Percentiles rank a stretch among this genome's conserved stretches.
phyloP scores from a whole-genome alignment of 2,888 invertebrate genomes.

The Dasysyrphus albostriatus region DNA sequence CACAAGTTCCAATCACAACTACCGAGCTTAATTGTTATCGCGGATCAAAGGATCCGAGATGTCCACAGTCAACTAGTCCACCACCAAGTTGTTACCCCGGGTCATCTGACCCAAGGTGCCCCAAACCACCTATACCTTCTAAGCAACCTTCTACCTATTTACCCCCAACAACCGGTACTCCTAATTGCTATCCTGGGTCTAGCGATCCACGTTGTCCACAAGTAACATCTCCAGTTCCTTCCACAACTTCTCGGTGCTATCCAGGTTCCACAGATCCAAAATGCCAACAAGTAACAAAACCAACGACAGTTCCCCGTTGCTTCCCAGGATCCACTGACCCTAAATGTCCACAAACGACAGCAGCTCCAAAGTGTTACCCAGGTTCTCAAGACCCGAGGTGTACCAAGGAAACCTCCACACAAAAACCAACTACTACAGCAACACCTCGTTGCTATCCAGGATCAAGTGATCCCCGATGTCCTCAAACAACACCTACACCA shows the following conservation, averaged over 20 bases:
- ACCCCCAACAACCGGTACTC: not conserved
- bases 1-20: not conserved
- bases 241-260: slow-evolving; percentile 65
- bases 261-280: slow-evolving; percentile 78
- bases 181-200: not conserved
- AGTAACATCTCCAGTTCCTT: slow-evolving; percentile 66
- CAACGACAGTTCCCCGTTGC: slow-evolving; percentile 29
- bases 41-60: slow-evolving; percentile 51
- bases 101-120: not conserved
- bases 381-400: slow-evolving; percentile 79
- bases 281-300: slow-evolving; percentile 65
- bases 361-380: slow-evolving; percentile 76
- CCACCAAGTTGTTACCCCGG: not conserved
- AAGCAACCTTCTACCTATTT: slow-evolving; percentile 11
- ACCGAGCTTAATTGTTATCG: slow-evolving; percentile 70
- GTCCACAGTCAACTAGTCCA: not conserved
- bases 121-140: slow-evolving; percentile 48
- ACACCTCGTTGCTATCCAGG: slow-evolving; percentile 81
- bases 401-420: slow-evolving; percentile 58
- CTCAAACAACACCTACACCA: slow-evolving; percentile 76
- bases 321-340: slow-evolving; percentile 79
- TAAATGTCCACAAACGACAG: slow-evolving; percentile 78
- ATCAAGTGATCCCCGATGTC: slow-evolving; percentile 82
- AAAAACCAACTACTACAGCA: slow-evolving; percentile 40
- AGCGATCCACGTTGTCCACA: slow-evolving; percentile 77